Evolutionary conservation across 1,140 invertebrate species (phyloP).

Genomic region (Meloidogyne hapla): DNA sequence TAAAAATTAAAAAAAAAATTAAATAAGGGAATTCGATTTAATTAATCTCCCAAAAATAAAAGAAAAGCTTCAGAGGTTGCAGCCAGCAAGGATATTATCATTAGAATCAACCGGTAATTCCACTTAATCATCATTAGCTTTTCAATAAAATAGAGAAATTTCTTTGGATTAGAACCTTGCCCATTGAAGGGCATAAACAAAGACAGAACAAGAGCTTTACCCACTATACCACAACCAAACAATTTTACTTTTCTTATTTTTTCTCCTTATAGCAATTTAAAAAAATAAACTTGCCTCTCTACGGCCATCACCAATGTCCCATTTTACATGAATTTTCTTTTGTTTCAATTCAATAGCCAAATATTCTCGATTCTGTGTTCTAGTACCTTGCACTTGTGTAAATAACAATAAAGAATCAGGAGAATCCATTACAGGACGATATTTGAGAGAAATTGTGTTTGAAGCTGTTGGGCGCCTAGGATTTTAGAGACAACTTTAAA

Average conservation of each 20-base stretch:
- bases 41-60: background rate
- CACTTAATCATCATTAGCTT: slow-evolving; percentile 24
- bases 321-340: slow-evolving; percentile 59
- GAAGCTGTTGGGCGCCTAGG: slow-evolving; percentile 49
- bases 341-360: slow-evolving; percentile 57
- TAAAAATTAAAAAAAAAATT: background rate
- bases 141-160: background rate
- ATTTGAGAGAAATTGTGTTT: slow-evolving; percentile 53
- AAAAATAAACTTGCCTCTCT: slow-evolving; percentile 33
- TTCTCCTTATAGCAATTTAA: background rate
- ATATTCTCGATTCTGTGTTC: slow-evolving; percentile 59
- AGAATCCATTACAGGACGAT: slow-evolving; percentile 55
- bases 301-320: slow-evolving; percentile 58
- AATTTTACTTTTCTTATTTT: background rate
- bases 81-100: slow-evolving; percentile 22
- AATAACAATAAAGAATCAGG: slow-evolving; percentile 58
- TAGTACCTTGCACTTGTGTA: slow-evolving; percentile 51
- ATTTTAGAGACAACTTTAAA: background rate
- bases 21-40: too few relatives aligned
- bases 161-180: background rate
- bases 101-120: slow-evolving; percentile 26
- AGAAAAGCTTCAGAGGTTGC: slow-evolving; percentile 22
- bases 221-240: slow-evolving; percentile 18
- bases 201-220: background rate
- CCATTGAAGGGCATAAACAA: background rate